Base-by-base conservation (phyloP, 2,888 invertebrate species). In the Epsilonema sp. region DNA sequence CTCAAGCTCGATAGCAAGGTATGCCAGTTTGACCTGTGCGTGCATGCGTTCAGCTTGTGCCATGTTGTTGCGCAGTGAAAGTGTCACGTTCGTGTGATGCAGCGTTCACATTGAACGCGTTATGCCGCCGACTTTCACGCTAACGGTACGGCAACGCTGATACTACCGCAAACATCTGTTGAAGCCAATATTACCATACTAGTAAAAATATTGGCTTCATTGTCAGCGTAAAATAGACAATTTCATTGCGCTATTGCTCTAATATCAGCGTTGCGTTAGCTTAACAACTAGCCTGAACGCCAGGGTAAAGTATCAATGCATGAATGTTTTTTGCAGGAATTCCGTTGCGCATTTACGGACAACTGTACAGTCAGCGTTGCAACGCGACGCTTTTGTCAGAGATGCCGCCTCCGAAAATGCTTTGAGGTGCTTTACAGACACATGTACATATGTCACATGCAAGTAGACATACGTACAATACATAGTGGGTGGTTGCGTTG, bases 301-400 rank as follows among this genome's bases (percentile, higher is more conserved):
- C n/a, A n/a, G n/a, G n/a, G n/a, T n/a, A n/a, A n/a, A n/a, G n/a
- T n/a, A n/a, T n/a, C n/a, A n/a, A n/a, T n/a, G n/a, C n/a, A n/a
- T n/a, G n/a, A n/a, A n/a, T n/a, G n/a, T 13, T 50, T 41, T 66
- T 31, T 67, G 13, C 61, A 76, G 75, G 80, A 80, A 60, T 85
- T 89, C 63, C 79, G 81, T 56, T 92, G 90, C 64, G 84, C 89
- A 0, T 92, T 92, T 62, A 78, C 78, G 49, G 79, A 84, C 59
- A 79, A 80, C 59, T 92, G 92, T 67, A 78, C 78, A 54, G 83
- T 92, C 45, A 86, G 84, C 24, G 76, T 81, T 0, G 77, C 89
- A 2, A 92, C 92, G 0, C 71, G 94, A 42, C 73, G 92, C 24
- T 94, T 94, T 65, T 94, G 94, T 66, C 90, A 94, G 60, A 83